Percentiles rank a stretch among this genome's conserved stretches.
phyloP scores from a whole-genome alignment of 2,113 vertebrate species.

The Nycticryphes semicollaris region DNA sequence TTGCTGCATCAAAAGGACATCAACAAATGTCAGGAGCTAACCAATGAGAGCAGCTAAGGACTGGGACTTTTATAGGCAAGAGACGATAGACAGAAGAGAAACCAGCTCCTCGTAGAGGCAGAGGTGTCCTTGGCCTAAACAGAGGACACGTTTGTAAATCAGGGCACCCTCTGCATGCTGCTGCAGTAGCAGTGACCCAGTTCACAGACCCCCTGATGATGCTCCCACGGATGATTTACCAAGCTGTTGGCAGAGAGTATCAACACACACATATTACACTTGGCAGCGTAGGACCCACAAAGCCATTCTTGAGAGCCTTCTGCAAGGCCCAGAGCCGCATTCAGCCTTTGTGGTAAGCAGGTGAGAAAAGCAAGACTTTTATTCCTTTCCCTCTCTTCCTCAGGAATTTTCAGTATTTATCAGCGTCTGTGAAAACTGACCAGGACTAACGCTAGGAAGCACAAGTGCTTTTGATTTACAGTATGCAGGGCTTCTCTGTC shows the following conservation, averaged over 20 bases:
- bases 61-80: neutral
- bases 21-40: neutral
- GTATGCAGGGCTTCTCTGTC: neutral
- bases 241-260: neutral
- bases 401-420: neutral
- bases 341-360: accelerated
- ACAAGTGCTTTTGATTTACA: neutral
- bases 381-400: neutral
- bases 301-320: neutral
- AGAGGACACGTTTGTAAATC: neutral
- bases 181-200: neutral
- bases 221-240: accelerated
- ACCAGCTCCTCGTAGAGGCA: neutral
- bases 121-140: neutral
- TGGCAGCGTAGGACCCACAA: neutral
- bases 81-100: neutral
- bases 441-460: neutral
- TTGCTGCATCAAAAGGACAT: neutral
- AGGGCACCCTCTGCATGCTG: neutral
- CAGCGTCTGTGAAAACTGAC: neutral
- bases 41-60: neutral
- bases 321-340: neutral
- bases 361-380: neutral
- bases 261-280: neutral
- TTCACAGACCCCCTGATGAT: neutral